phyloP scores from a whole-genome alignment of 2,888 invertebrate species.

The Crossocerus cetratus region DNA sequence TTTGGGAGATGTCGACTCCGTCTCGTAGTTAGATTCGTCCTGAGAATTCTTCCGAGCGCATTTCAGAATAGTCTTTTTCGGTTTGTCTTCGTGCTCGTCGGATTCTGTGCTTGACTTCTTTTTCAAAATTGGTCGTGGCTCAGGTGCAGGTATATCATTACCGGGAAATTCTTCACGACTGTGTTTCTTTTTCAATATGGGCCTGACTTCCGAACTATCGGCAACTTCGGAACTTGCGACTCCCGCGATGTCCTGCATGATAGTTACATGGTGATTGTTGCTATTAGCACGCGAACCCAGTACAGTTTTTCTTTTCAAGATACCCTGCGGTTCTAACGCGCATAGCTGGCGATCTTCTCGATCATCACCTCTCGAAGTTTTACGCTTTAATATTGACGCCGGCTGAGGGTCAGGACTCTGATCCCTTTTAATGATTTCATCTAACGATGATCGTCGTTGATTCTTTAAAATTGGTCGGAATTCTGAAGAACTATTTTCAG shows the following conservation, averaged over 20 bases:
- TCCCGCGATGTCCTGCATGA: constrained; percentile 83
- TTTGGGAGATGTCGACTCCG: constrained; percentile 80
- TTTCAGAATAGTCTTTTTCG: constrained; percentile 88
- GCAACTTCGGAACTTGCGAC: constrained; percentile 69
- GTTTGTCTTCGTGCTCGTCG: constrained; percentile 85
- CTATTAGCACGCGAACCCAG: constrained; percentile 80
- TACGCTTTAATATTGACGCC: constrained; percentile 84
- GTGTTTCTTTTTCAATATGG: constrained; percentile 91
- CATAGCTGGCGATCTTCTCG: constrained; percentile 81
- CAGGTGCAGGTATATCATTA: constrained; percentile 67
- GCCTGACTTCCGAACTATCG: constrained; percentile 82
- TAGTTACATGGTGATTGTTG: constrained; percentile 82
- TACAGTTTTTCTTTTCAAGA: constrained; percentile 88
- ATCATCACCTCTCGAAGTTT: constrained; percentile 82
- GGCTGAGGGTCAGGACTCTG: constrained; percentile 82
- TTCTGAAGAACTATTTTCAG: constrained; percentile 80
- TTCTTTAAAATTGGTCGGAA: constrained; percentile 84
- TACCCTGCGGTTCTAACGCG: constrained; percentile 86
- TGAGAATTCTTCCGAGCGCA: constrained; percentile 83
- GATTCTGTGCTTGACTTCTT: constrained; percentile 90
- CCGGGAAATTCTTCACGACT: constrained; percentile 81
- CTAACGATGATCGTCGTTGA: constrained; percentile 83
- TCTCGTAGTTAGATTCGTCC: constrained; percentile 81
- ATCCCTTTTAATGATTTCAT: constrained; percentile 82
- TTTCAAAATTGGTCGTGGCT: constrained; percentile 86